Evolutionary conservation across 2,113 vertebrate genomes (phyloP).

Genomic region (Eurystomus gularis): DNA sequence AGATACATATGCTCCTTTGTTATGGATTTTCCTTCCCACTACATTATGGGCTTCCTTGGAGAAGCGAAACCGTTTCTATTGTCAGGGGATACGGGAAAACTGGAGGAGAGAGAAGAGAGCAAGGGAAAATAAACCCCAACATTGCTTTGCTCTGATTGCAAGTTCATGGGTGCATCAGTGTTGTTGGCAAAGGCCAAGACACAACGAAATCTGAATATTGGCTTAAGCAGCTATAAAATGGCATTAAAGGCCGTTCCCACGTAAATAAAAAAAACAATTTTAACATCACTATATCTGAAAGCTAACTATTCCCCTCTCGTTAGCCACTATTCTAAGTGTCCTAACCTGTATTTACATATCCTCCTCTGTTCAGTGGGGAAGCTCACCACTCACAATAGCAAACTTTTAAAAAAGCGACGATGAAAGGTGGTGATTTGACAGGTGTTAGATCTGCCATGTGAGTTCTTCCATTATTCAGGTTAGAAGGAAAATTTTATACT

Average conservation of each 20-base stretch:
- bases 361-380: not conserved
- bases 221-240: not conserved
- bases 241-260: not conserved
- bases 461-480: not conserved
- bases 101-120: not conserved
- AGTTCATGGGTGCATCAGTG: not conserved
- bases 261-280: not conserved
- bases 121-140: not conserved
- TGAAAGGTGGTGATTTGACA: not conserved
- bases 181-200: not conserved
- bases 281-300: not conserved
- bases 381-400: not conserved
- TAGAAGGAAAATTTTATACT: not conserved
- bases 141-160: not conserved
- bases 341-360: not conserved
- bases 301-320: not conserved
- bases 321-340: not conserved
- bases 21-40: not conserved
- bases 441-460: not conserved
- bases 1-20: conserved; percentile 14
- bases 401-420: not conserved
- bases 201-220: not conserved
- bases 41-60: not conserved
- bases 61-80: not conserved
- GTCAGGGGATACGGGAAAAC: not conserved